Conservation (phyloP, 1,140 invertebrate species). For the Caenorhabditis brenneri region DNA sequence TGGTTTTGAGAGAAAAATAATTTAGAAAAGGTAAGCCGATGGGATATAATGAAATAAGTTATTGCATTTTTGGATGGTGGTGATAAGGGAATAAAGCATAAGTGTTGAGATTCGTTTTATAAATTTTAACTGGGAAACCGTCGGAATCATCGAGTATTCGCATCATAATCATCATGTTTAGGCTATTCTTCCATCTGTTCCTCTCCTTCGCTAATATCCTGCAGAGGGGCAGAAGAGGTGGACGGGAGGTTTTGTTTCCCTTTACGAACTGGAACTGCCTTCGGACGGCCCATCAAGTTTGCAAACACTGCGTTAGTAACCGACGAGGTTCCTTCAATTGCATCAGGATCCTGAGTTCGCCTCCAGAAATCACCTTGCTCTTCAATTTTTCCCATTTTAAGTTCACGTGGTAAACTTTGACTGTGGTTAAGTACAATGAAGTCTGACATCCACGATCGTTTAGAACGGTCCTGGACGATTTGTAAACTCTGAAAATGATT, state of each 20-base stretch:
- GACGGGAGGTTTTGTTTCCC: too few species aligned
- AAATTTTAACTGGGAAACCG: neutral
- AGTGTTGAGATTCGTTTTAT: neutral
- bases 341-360: slow-evolving; percentile 8
- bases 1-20: neutral
- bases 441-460: slow-evolving; percentile 16
- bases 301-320: neutral
- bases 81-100: neutral
- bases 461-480: slow-evolving; percentile 13
- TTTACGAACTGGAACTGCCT: neutral
- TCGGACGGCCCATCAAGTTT: neutral
- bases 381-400: neutral
- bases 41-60: neutral
- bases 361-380: neutral
- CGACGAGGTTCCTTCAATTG: neutral
- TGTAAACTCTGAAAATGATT: slow-evolving; percentile 4
- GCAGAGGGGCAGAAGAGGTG: too few species aligned
- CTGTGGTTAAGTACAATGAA: slow-evolving; percentile 6
- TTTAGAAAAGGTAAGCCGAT: neutral
- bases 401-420: neutral
- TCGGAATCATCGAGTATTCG: too few species aligned
- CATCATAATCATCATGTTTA: too few species aligned
- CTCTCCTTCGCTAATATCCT: neutral
- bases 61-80: neutral
- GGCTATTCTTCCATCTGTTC: neutral